Evolutionary conservation across 1,140 invertebrate species (phyloP), one percentile per base, ranked within the genome.

Genomic region (Sitobion miscanthi): DNA sequence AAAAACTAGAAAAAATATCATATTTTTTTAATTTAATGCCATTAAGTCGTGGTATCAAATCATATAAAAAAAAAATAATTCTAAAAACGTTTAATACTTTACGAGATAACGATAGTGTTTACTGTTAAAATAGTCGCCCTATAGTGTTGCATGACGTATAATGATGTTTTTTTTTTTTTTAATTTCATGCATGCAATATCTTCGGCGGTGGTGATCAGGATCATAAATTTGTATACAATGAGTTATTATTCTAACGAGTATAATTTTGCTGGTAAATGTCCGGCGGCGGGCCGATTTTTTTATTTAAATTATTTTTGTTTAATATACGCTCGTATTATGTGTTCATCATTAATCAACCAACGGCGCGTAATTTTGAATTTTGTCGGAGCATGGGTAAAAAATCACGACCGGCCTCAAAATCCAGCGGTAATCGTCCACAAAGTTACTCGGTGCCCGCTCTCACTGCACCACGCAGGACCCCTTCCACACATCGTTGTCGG

Each of bases 401-500:
- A 77, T 17, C 14, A 77, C n/a, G 62, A n/a, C 62, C n/a, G n/a
- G 14, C n/a, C 30, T 17, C 4, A 77, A 77, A 69, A n/a, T 69
- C 14, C 11, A 69, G 1, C 30, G 11, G 5, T 69, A 69, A 77
- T 77, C 62, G n/a, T 77, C n/a, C 14, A 77, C 5, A 69, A 69
- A 69, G 4, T 69, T 0, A 77, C n/a, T 77, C n/a, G 1, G 11
- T n/a, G 11, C 17, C 4, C 14, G 4, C 62, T n/a, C 4, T 11
- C 30, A 17, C 62, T 69, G 14, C 30, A n/a, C 20, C 14, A 14
- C 14, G 30, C 30, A 14, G 30, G 14, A 6, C 30, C 30, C 30
- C 1, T n/a, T n/a, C 14, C 21, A 0, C 30, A n/a, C 3, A 5
- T n/a, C 30, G 4, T n/a, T 30, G 20, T 5, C 3, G 20, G 20